phyloP scores from a whole-genome alignment of 2,888 invertebrate genomes.

The Gerosis bhagava region DNA sequence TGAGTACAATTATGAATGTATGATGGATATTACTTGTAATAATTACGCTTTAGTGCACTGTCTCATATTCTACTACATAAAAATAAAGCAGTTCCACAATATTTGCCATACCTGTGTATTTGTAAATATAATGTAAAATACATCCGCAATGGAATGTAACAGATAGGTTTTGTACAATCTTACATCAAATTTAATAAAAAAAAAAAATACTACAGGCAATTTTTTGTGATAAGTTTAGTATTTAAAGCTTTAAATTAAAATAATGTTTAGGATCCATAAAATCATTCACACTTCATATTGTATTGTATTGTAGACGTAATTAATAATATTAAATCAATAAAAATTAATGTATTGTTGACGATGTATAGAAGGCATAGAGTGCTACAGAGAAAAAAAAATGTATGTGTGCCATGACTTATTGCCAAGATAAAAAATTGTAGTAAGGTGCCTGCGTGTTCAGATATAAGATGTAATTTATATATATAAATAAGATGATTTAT shows the following conservation, averaged over 20 bases:
- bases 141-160: conserved; percentile 4
- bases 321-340: conserved; percentile 3
- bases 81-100: too few species aligned
- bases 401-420: conserved; percentile 69
- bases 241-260: conserved; percentile 56
- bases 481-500: conserved; percentile 31
- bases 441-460: conserved; percentile 79
- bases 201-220: conserved; percentile 26
- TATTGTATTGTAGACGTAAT: too few species aligned
- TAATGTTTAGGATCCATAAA: conserved; percentile 2
- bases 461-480: conserved; percentile 51
- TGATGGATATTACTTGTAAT: too few species aligned
- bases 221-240: conserved; percentile 62
- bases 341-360: background rate
- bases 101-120: too few species aligned
- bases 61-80: too few species aligned
- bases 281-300: conserved; percentile 7
- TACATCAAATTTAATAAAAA: background rate
- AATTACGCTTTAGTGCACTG: too few species aligned
- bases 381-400: conserved; percentile 30
- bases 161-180: conserved; percentile 3
- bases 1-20: too few species aligned
- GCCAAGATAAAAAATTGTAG: conserved; percentile 65
- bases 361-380: conserved; percentile 35
- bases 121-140: too few species aligned